Percentiles rank a stretch among this genome's conserved stretches.
These are phyloP conservation scores for Leucophenga maculata DNA, from an alignment of 2,888 invertebrate genomes.

Conservation along the genomic window DNA sequence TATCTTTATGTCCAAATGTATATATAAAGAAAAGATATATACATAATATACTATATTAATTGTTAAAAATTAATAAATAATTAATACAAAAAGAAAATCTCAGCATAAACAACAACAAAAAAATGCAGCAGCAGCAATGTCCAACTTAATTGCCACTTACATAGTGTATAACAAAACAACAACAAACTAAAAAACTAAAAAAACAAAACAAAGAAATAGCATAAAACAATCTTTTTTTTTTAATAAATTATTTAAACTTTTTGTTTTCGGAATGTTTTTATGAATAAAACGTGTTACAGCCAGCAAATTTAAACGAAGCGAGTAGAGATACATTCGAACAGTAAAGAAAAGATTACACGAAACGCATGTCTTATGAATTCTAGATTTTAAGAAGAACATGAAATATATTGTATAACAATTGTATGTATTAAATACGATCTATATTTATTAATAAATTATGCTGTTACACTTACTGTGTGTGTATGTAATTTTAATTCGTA, in stretches of 20 bases:
- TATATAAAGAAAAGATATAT: too few relatives aligned
- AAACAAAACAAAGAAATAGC: background rate
- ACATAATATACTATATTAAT: too few relatives aligned
- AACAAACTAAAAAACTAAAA: too few relatives aligned
- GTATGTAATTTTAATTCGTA: constrained; percentile 35
- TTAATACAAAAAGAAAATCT: background rate
- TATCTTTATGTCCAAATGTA: too few relatives aligned
- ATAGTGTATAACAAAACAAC: too few relatives aligned
- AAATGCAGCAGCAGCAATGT: too few relatives aligned
- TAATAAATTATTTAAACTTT: constrained; percentile 26
- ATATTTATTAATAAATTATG: constrained; percentile 35
- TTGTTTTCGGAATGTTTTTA: constrained; percentile 14
- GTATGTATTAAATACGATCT: constrained; percentile 15
- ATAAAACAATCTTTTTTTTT: constrained; percentile 26
- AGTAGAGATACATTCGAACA: constrained; percentile 8
- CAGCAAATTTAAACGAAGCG: too few relatives aligned
- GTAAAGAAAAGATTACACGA: constrained; percentile 63
- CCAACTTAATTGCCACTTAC: too few relatives aligned
- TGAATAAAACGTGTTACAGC: too few relatives aligned
- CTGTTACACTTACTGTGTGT: background rate
- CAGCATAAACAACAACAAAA: constrained; percentile 1
- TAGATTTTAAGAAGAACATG: constrained; percentile 67
- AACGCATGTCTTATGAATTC: constrained; percentile 73
- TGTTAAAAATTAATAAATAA: too few relatives aligned
- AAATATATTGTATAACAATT: constrained; percentile 28